Conservation (phyloP, 53 echinoderm and acorn worm species). For the Zoroaster sp. region DNA sequence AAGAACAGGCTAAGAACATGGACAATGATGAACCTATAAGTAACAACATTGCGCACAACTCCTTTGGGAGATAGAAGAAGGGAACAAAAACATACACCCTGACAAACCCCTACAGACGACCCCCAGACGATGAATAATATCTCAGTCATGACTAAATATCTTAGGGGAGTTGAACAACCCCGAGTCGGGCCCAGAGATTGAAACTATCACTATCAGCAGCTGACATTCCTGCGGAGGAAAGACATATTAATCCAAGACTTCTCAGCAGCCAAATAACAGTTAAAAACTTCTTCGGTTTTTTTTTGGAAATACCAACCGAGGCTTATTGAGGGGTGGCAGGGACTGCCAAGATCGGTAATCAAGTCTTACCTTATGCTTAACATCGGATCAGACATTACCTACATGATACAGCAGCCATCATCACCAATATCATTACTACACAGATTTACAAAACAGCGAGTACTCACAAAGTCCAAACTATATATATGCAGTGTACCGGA, state of each 20-base stretch:
- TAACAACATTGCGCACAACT: not conserved
- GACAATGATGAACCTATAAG: not conserved
- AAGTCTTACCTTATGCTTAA: too few relatives aligned
- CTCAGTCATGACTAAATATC: not conserved
- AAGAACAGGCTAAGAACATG: not conserved
- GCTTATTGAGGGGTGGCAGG: too few relatives aligned
- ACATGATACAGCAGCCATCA: too few relatives aligned
- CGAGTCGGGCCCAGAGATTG: not conserved
- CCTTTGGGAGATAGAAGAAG: not conserved
- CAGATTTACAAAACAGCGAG: too few relatives aligned
- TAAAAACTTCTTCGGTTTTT: not conserved
- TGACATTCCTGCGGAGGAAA: not conserved
- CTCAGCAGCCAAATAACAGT: not conserved
- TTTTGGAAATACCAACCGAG: not conserved
- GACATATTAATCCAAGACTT: not conserved
- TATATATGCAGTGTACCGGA: too few relatives aligned
- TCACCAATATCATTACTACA: too few relatives aligned
- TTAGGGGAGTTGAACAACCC: not conserved
- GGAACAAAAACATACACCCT: not conserved
- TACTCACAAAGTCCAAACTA: too few relatives aligned
- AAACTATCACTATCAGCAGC: not conserved
- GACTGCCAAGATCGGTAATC: too few relatives aligned
- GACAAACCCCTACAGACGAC: not conserved
- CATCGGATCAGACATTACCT: too few relatives aligned
- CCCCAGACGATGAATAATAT: not conserved